phyloP scores from a whole-genome alignment of 2,888 invertebrate species.

The Craniophora ligustri region DNA sequence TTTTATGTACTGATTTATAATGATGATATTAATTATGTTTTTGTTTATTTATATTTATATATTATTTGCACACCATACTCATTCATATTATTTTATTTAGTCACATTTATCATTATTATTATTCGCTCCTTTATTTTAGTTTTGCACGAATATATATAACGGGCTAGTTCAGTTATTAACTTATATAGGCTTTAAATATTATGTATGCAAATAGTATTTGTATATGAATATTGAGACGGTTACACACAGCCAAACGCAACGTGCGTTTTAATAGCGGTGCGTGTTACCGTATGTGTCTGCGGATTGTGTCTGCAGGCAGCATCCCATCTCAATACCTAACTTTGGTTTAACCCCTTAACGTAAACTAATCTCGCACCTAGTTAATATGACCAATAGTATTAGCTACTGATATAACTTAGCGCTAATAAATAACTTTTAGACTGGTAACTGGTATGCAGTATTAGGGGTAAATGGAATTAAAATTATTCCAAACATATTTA shows the following conservation, averaged over 20 bases:
- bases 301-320: not conserved
- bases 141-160: constrained; percentile 62
- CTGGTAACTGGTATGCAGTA: not conserved
- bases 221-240: not conserved
- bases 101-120: constrained; percentile 64
- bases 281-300: not conserved
- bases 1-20: constrained; percentile 63
- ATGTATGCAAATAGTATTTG: constrained; percentile 5
- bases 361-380: constrained; percentile 22
- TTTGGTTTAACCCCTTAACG: constrained; percentile 4
- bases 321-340: not conserved
- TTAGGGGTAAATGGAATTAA: constrained; percentile 13
- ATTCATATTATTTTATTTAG: constrained; percentile 66
- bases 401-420: constrained; percentile 11
- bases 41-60: constrained; percentile 63
- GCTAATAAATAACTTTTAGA: constrained; percentile 17
- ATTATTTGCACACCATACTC: constrained; percentile 83
- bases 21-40: constrained; percentile 49
- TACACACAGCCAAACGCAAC: not conserved
- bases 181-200: constrained; percentile 6
- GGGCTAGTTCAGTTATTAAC: constrained; percentile 37
- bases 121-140: constrained; percentile 76
- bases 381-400: constrained; percentile 10
- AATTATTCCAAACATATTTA: not conserved
- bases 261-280: not conserved